Conservation (phyloP, 2,113 vertebrate genomes). For the Mus spicilegus region DNA sequence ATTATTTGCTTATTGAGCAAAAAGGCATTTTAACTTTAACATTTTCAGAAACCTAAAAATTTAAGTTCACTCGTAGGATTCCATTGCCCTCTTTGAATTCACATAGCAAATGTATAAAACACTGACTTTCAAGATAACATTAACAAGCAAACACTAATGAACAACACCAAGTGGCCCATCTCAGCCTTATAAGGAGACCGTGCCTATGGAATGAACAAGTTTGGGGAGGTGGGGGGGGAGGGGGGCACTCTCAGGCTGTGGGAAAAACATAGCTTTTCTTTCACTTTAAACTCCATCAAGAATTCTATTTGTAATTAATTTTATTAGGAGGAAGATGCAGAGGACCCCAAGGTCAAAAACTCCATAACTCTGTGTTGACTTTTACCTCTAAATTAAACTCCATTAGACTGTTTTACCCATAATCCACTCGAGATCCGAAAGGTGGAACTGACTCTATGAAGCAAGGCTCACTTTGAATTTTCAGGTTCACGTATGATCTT, state of each 20-base stretch:
- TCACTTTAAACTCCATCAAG: slow-evolving; percentile 76
- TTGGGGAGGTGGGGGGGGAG: not conserved
- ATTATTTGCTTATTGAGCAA: slow-evolving; percentile 71
- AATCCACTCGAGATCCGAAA: slow-evolving; percentile 50
- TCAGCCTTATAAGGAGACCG: slow-evolving; percentile 74
- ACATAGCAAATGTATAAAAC: slow-evolving; percentile 79
- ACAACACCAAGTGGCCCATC: slow-evolving; percentile 72
- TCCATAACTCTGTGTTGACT: slow-evolving; percentile 68
- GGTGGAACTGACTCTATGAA: slow-evolving; percentile 67
- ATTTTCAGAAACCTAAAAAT: slow-evolving; percentile 84
- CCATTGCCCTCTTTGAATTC: slow-evolving; percentile 79
- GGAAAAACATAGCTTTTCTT: slow-evolving; percentile 46
- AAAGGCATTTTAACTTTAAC: slow-evolving; percentile 88
- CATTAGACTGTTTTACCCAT: slow-evolving; percentile 76
- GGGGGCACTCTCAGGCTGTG: slow-evolving; percentile 40
- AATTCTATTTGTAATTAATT: slow-evolving; percentile 72
- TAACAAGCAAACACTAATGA: slow-evolving; percentile 84
- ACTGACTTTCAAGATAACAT: slow-evolving; percentile 84
- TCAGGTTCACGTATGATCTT: slow-evolving; percentile 73
- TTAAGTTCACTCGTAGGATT: slow-evolving; percentile 80
- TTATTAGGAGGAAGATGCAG: slow-evolving; percentile 47
- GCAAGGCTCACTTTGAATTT: slow-evolving; percentile 65
- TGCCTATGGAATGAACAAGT: not conserved
- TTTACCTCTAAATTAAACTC: slow-evolving; percentile 53
- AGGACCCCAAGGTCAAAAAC: slow-evolving; percentile 66